These are phyloP conservation scores for Chaenogobius annularis DNA, from an alignment of 2,113 vertebrate species.

Conservation along the genomic window DNA sequence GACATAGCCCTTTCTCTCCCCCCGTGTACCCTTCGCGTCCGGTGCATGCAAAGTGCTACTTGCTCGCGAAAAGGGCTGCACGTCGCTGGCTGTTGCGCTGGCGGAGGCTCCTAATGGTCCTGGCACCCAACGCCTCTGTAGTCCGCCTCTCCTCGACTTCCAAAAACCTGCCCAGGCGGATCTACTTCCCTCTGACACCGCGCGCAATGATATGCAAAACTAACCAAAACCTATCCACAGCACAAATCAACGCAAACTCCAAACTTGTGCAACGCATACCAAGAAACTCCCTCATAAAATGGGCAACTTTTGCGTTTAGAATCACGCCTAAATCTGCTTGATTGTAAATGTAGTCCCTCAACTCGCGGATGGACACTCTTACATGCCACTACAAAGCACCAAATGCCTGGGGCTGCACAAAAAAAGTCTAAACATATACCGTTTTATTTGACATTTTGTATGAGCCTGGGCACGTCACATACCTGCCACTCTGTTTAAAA, in stretches of 20 bases:
- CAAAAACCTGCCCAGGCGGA: constrained; percentile 69
- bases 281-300: neutral
- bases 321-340: neutral
- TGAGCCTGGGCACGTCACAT: constrained; percentile 57
- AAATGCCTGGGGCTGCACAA: constrained; percentile 48
- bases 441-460: constrained; percentile 49
- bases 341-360: neutral
- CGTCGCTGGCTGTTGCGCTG: constrained; percentile 34
- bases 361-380: constrained; percentile 59
- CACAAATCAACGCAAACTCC: neutral
- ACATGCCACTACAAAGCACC: constrained; percentile 16
- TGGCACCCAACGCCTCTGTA: constrained; percentile 72
- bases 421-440: constrained; percentile 51
- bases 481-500: constrained; percentile 48
- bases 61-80: constrained; percentile 5
- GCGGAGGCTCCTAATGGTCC: constrained; percentile 55
- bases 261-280: neutral
- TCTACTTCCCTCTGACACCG: constrained; percentile 59
- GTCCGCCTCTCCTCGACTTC: constrained; percentile 62
- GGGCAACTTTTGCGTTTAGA: neutral
- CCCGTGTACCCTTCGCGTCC: constrained; percentile 14
- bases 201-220: constrained; percentile 34
- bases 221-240: neutral
- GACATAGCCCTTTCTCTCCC: constrained; percentile 65
- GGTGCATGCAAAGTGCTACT: constrained; percentile 9